phyloP scores from a whole-genome alignment of 2,113 vertebrate species.

The Piaya cayana region DNA sequence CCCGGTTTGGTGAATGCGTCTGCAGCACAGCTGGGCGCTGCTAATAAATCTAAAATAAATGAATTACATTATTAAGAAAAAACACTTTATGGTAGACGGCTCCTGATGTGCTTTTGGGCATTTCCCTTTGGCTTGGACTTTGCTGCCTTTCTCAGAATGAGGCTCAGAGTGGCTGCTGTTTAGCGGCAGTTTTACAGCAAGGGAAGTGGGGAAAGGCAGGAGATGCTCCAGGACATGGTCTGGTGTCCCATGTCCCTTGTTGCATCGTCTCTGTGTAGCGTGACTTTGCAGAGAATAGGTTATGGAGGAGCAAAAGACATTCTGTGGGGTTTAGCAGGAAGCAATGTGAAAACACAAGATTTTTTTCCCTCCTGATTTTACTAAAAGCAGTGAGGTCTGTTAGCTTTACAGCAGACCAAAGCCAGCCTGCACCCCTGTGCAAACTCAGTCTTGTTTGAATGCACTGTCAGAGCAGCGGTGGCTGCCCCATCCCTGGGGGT shows the following conservation, averaged over 20 bases:
- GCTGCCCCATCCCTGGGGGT: too few species aligned
- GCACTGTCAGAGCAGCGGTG: too few species aligned
- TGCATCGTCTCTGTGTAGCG: rapidly evolving
- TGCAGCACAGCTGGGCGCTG: background rate
- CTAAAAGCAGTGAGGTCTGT: background rate
- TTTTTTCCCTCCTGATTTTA: background rate
- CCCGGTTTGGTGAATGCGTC: background rate
- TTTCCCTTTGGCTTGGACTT: background rate
- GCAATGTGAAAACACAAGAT: background rate
- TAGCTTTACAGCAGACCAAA: background rate
- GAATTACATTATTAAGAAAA: background rate
- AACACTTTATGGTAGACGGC: background rate
- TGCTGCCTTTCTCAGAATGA: background rate
- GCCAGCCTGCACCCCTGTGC: too few species aligned
- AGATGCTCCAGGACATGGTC: background rate
- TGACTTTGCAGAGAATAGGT: background rate
- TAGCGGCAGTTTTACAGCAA: rapidly evolving
- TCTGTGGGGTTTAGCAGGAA: background rate
- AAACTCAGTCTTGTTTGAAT: background rate
- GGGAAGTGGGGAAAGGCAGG: background rate
- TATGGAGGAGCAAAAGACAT: background rate
- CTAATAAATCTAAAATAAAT: background rate
- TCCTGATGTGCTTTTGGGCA: background rate
- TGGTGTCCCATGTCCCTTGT: rapidly evolving
- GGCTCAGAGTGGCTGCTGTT: background rate